Evolutionary conservation across 2,888 invertebrate species (phyloP), one percentile per base, ranked within the genome.

Genomic region (Stenodema calcarata): DNA sequence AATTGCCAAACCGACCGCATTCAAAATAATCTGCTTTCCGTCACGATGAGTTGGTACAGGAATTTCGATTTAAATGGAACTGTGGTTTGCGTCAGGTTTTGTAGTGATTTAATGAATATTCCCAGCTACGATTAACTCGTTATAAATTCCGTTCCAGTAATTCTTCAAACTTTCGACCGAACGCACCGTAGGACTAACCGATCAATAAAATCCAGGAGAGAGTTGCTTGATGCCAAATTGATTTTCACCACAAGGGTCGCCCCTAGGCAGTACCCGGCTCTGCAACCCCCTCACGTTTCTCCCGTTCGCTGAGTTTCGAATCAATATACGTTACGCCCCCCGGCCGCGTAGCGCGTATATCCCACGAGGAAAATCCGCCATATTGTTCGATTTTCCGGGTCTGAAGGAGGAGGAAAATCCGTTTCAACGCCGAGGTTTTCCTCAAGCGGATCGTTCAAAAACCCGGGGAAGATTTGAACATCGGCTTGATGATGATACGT

Each of bases 211-310:
- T 27, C 35, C 73, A 41, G 73, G n/a, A 75, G 73, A 9, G 73
- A 7, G 73, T n/a, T 6, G 73, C 12, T 35, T 35, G 73, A 75
- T 75, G 35, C 73, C 35, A 75, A 75, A 75, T 75, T 75, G 73
- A 75, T 75, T 75, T 75, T 41, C 73, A 35, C 35, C 30, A 35
- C 62, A 75, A 41, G 73, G 73, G 35, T 41, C 30, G 28, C 73
- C 73, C n/a, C 73, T 41, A 30, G 35, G n/a, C 35, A 35, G 30
- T 41, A 75, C 41, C 73, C 73, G 35, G 30, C 73, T 75, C 73
- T 75, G 73, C 73, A 75, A 35, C 73, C 73, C 73, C 73, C 73
- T 75, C 73, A 75, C 73, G 73, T 75, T 75, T 75, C 73, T 30
- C 73, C 73, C 73, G 73, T 75, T 75, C 28, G 73, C 73, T 35